Base-by-base conservation (phyloP, 1,140 invertebrate species). In the Aradophagus sp. region DNA sequence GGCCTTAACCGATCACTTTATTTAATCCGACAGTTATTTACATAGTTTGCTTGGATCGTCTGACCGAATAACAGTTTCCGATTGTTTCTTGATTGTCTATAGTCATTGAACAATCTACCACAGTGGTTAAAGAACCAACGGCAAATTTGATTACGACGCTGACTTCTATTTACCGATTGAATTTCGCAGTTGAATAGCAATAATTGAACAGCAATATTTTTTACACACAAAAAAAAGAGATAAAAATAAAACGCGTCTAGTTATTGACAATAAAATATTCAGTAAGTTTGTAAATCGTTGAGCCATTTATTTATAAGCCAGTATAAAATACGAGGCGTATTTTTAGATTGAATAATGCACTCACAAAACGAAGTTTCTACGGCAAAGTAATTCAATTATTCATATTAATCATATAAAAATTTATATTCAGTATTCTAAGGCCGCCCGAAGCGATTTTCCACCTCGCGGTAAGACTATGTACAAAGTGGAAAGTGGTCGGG, bases 361-460 rank as follows among this genome's bases (percentile, higher is more conserved):
- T 3, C 15, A 31, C 12, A 13, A 42, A 13, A 16, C 20, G 36
- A 42, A 44, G 52, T 31, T 39, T 5, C 1, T 38, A 10, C n/a
- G 17, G 41, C 17, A 7, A 13, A 14, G 26, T 36, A 52, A 62
- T 50, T 62, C 19, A 41, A 62, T 62, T 53, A 62, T 50, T 62
- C 58, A 52, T 52, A 62, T 53, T 53, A 62, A 62, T 62, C 47
- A 45, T 13, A 53, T 44, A 35, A 62, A 62, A 52, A 62, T 50
- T 27, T 62, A 45, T 38, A 62, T 53, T 62, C 32, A 44, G 39
- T 62, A 38, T 44, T 62, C 32, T 13, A 20, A 10, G 23, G 39
- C 11, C 14, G 38, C 17, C 35, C 6, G 14, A 5, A 19, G 47
- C 47, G 15, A 50, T 62, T 62, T 53, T 45, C 26, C 23, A 36